Evolutionary conservation across 2,797 vertebrate genomes (phyloP).

Genomic region (Cyclura pinguis): DNA sequence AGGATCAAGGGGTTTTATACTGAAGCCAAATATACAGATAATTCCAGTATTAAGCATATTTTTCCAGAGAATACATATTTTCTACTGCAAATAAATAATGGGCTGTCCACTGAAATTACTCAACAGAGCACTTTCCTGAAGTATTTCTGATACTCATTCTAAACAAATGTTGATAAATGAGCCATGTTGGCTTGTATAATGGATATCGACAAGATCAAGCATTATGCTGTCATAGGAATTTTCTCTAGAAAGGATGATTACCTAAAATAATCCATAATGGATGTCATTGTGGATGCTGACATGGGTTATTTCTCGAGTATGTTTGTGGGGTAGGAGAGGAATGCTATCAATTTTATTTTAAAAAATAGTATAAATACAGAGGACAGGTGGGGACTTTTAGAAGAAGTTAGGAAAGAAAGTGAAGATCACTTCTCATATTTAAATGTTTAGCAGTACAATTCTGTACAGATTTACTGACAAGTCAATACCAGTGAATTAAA

Average conservation of each 20-base stretch:
- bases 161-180: constrained; percentile 47
- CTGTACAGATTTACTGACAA: not conserved
- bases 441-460: not conserved
- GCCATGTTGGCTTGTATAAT: constrained; percentile 48
- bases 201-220: constrained; percentile 47
- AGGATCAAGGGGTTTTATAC: not conserved
- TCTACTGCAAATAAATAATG: not conserved
- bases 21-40: constrained; percentile 14
- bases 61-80: rapidly evolving
- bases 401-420: not conserved
- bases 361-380: constrained; percentile 18
- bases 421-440: not conserved
- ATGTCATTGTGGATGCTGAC: constrained; percentile 22
- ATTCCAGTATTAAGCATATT: not conserved
- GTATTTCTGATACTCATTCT: constrained; percentile 18
- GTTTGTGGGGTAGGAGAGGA: not conserved
- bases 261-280: constrained; percentile 35
- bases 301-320: constrained; percentile 14
- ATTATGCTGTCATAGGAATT: constrained; percentile 49
- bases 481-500: not conserved
- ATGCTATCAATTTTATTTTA: constrained; percentile 8
- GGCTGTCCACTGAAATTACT: constrained; percentile 26
- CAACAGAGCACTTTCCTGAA: not conserved
- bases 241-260: constrained; percentile 38
- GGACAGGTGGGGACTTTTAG: rapidly evolving